Evolutionary conservation across 2,888 invertebrate genomes (phyloP).

Genomic region (Leptodirus hochenwartii): DNA sequence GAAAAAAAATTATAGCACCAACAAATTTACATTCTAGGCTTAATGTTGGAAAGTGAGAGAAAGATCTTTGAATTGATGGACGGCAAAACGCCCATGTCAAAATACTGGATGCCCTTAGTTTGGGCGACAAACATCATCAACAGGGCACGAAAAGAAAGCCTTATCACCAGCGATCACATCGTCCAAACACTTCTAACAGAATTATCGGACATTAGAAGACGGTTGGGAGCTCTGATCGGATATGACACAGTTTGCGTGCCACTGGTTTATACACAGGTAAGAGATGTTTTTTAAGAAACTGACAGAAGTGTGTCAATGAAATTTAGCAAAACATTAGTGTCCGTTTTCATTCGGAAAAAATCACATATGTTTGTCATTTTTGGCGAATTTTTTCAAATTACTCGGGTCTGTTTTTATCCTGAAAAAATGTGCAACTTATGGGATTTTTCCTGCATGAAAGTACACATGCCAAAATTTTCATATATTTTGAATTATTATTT

Average conservation of each 20-base stretch:
- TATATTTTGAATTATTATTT: no score
- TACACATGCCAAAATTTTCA: no score
- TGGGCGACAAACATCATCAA: constrained; percentile 89
- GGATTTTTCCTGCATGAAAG: no score
- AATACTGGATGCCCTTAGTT: constrained; percentile 86
- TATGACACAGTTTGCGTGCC: constrained; percentile 87
- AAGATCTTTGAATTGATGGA: constrained; percentile 84
- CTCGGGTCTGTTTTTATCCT: no score
- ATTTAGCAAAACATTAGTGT: no score
- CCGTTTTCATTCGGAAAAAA: no score
- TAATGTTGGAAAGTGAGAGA: constrained; percentile 81
- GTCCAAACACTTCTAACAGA: constrained; percentile 81
- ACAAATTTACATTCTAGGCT: constrained; percentile 33
- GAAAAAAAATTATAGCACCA: constrained; percentile 6
- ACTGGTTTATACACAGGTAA: constrained; percentile 79
- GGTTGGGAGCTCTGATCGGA: constrained; percentile 70
- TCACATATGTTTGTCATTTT: no score
- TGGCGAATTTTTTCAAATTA: no score
- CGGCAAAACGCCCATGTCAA: constrained; percentile 75
- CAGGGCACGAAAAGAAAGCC: constrained; percentile 64
- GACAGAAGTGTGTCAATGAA: no score
- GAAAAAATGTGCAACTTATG: no score
- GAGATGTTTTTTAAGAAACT: constrained; percentile 10
- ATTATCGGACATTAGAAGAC: constrained; percentile 70
- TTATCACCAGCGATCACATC: constrained; percentile 78